phyloP scores from a whole-genome alignment of 2,888 invertebrate species.

The Epirrhoe tristata region DNA sequence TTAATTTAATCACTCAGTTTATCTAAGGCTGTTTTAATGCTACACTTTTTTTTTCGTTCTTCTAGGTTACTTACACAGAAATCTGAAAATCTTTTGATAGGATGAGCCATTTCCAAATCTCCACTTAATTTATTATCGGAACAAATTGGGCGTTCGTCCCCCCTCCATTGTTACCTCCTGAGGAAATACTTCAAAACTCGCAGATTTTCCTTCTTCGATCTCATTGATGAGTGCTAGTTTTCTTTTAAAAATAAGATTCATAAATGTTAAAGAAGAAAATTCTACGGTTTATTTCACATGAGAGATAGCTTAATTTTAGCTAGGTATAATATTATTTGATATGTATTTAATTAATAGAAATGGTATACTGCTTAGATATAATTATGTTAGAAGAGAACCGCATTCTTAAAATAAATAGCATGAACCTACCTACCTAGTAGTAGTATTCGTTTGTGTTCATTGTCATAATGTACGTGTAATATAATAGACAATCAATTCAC shows the following conservation, averaged over 20 bases:
- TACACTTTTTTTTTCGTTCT: background rate
- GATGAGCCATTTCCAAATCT: constrained; percentile 28
- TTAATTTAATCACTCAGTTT: too few species aligned
- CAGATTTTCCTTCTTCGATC: constrained; percentile 7
- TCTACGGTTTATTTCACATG: background rate
- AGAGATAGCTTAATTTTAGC: background rate
- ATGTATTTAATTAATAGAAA: too few species aligned
- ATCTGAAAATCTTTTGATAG: constrained; percentile 1
- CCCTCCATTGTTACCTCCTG: constrained; percentile 14
- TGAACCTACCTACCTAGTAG: background rate
- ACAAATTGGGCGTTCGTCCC: constrained; percentile 16
- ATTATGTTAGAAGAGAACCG: too few species aligned
- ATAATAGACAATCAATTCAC: background rate
- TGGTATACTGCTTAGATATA: too few species aligned
- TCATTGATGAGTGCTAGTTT: background rate
- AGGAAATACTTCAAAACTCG: constrained; percentile 11
- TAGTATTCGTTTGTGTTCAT: background rate
- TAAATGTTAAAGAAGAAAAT: background rate
- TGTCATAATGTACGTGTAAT: background rate
- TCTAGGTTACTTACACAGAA: background rate
- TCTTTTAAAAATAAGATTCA: constrained; percentile 3
- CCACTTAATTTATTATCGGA: constrained; percentile 30
- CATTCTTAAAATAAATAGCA: background rate
- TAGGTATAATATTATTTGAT: too few species aligned
- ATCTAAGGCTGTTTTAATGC: too few species aligned